phyloP scores from a whole-genome alignment of 2,797 vertebrate species.

The Tokudaia muenninki region DNA sequence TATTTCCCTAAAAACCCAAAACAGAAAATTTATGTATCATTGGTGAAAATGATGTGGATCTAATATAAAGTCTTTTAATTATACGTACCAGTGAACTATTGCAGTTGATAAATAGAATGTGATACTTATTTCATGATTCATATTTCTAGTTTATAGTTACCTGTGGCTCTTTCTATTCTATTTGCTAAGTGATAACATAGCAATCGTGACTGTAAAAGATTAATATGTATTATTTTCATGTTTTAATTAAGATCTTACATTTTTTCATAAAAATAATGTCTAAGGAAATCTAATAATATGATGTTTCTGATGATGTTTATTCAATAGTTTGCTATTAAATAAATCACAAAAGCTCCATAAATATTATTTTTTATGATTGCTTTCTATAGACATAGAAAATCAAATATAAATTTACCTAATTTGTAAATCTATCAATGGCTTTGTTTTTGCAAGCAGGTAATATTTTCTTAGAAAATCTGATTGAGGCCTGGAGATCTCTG shows the following conservation, averaged over 20 bases:
- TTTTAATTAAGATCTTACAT: background rate
- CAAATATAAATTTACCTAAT: constrained; percentile 2
- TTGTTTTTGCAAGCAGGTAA: background rate
- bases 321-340: background rate
- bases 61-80: constrained; percentile 17
- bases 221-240: constrained; percentile 5
- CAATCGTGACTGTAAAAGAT: background rate
- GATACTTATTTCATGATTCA: background rate
- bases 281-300: background rate
- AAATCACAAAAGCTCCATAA: background rate
- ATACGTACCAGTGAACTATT: background rate
- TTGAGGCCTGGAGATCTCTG: background rate
- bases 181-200: background rate
- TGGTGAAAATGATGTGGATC: background rate
- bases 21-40: background rate
- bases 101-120: background rate
- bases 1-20: constrained; percentile 19
- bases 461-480: constrained; percentile 16
- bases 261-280: background rate
- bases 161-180: background rate
- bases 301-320: background rate
- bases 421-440: background rate
- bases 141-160: background rate
- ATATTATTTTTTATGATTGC: background rate
- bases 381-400: background rate